Conservation (phyloP, 2,113 vertebrate genomes). For the Melanerpes aurifrons region DNA sequence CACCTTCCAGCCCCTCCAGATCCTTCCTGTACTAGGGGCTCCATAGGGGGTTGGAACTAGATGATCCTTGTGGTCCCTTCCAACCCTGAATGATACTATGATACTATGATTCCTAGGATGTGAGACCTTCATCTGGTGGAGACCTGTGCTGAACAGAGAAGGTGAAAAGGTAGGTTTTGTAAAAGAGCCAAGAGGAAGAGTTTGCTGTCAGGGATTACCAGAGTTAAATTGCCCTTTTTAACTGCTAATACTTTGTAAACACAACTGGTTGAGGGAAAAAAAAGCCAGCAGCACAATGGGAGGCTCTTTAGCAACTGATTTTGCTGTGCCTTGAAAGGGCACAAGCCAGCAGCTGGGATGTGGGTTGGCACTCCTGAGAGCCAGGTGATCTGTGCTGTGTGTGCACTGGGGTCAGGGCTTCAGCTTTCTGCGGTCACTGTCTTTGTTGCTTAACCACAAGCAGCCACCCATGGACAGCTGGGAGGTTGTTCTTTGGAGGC, state of each 20-base stretch:
- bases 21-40: too few relatives aligned
- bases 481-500: background rate
- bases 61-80: too few relatives aligned
- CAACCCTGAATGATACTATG: too few relatives aligned
- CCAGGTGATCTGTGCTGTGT: accelerated
- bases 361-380: background rate
- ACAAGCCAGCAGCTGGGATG: background rate
- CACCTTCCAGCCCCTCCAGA: too few relatives aligned
- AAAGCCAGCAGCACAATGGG: background rate
- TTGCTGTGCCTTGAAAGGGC: accelerated
- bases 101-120: background rate
- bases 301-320: background rate
- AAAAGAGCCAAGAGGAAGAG: background rate
- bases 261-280: accelerated
- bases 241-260: background rate
- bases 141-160: background rate
- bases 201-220: background rate
- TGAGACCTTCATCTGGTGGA: background rate
- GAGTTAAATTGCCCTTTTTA: background rate
- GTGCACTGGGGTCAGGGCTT: background rate
- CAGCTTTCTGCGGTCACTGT: background rate
- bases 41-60: too few relatives aligned
- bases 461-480: accelerated
- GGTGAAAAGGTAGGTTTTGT: background rate
- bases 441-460: background rate